A percentile compares a stretch with the other conserved stretches of the same genome.
phyloP scores from a whole-genome alignment of 2,888 invertebrate species.

The Salpingus planirostris region DNA sequence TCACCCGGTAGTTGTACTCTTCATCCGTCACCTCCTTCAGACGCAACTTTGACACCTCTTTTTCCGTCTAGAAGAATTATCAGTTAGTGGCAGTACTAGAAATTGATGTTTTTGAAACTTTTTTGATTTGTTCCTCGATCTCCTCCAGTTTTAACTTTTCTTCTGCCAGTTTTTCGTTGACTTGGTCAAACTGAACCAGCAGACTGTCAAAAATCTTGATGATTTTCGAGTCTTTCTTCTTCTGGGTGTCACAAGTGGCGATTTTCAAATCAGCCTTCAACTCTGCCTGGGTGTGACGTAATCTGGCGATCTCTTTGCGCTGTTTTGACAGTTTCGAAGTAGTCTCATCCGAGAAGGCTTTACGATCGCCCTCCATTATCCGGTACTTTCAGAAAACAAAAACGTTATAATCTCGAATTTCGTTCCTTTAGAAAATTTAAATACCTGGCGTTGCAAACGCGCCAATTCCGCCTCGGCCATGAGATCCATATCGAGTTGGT shows the following conservation, averaged over 20 bases:
- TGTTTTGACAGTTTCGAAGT: conserved; percentile 57
- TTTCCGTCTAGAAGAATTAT: conserved; percentile 34
- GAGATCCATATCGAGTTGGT: conserved; percentile 58
- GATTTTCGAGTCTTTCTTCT: conserved; percentile 46
- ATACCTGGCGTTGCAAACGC: conserved; percentile 69
- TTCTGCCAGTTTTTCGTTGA: conserved; percentile 29
- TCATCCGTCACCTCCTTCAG: conserved; percentile 42
- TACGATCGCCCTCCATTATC: conserved; percentile 73
- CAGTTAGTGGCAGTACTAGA: not conserved
- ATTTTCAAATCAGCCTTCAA: conserved; percentile 54
- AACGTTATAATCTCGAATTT: not conserved
- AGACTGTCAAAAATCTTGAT: conserved; percentile 47
- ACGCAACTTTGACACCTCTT: conserved; percentile 38
- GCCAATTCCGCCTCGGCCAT: conserved; percentile 71
- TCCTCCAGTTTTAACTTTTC: conserved; percentile 41
- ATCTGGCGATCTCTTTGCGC: conserved; percentile 50
- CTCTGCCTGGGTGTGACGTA: conserved; percentile 55
- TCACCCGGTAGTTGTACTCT: conserved; percentile 43
- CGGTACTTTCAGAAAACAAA: conserved; percentile 50
- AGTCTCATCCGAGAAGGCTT: conserved; percentile 60
- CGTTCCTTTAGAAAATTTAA: no score
- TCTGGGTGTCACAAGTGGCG: conserved; percentile 49
- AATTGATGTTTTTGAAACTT: conserved; percentile 15
- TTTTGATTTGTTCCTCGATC: conserved; percentile 45
- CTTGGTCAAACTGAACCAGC: conserved; percentile 48